These are phyloP conservation scores for Lates calcarifer DNA, from an alignment of 2,113 vertebrate genomes.

Conservation along the genomic window DNA sequence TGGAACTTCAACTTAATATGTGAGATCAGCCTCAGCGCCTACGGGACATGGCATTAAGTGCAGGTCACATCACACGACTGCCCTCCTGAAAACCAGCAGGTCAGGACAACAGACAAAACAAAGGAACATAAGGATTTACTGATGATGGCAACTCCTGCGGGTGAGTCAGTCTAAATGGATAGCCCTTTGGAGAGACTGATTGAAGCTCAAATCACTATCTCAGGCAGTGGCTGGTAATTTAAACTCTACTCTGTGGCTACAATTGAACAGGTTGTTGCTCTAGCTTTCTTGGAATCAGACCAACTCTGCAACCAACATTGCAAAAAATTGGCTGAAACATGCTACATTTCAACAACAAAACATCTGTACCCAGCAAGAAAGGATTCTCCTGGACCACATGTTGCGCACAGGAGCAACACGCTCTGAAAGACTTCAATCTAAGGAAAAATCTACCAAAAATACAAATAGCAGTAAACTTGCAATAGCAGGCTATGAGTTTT, in stretches of 20 bases:
- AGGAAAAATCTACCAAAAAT: conserved; percentile 24
- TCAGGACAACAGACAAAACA: background rate
- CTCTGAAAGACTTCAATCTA: conserved; percentile 13
- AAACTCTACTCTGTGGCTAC: conserved; percentile 13
- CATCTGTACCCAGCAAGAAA: conserved; percentile 7
- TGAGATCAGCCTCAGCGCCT: conserved; percentile 22
- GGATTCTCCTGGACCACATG: background rate
- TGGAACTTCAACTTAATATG: conserved; percentile 43
- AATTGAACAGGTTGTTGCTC: conserved; percentile 26
- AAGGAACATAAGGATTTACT: conserved; percentile 37
- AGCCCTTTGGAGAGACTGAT: conserved; percentile 27
- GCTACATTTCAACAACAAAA: conserved; percentile 15
- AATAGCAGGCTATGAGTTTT: conserved; percentile 34
- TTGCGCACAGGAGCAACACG: conserved; percentile 21
- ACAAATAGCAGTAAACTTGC: conserved; percentile 46
- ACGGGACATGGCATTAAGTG: conserved; percentile 22
- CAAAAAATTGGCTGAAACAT: conserved; percentile 6
- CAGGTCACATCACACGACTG: conserved; percentile 31
- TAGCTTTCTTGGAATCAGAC: conserved; percentile 1
- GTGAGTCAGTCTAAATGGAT: conserved; percentile 23
- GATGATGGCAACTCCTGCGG: conserved; percentile 31
- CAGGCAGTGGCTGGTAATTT: conserved; percentile 19
- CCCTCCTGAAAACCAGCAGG: conserved; percentile 39
- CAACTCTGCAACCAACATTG: background rate
- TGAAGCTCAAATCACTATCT: conserved; percentile 32